Conservation (phyloP, 2,797 vertebrate species). For the Bufotes viridis region DNA sequence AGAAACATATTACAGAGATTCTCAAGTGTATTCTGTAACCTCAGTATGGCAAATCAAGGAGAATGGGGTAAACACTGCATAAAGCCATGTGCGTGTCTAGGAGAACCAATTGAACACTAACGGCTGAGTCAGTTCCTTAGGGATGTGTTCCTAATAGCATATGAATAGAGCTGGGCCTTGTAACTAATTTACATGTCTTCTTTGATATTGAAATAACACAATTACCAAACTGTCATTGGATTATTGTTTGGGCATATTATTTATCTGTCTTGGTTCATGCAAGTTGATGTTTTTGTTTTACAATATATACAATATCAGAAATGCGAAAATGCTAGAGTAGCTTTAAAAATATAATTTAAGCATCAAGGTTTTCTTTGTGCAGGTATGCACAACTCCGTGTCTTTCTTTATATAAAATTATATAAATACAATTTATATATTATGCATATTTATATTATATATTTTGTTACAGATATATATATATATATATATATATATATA, state of each 20-base stretch:
- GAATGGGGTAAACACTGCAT: neutral
- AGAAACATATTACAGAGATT: neutral
- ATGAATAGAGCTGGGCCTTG: constrained; percentile 16
- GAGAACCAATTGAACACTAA: constrained; percentile 30
- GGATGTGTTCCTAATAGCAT: constrained; percentile 36
- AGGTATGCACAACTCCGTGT: neutral
- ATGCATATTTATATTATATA: no score
- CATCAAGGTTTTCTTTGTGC: neutral
- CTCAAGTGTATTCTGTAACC: neutral
- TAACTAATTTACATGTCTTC: constrained; percentile 47
- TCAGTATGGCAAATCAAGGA: neutral
- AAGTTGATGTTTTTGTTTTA: neutral
- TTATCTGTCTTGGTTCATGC: neutral
- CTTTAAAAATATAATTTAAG: neutral
- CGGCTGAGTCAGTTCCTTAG: constrained; percentile 29
- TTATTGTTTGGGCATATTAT: constrained; percentile 2
- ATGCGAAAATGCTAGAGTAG: neutral
- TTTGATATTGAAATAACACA: constrained; percentile 48
- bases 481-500: no score
- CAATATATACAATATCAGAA: neutral
- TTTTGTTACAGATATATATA: no score
- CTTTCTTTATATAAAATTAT: neutral
- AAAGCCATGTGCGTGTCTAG: constrained; percentile 29
- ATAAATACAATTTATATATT: neutral
- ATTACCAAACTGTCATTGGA: constrained; percentile 31